phyloP scores from a whole-genome alignment of 2,113 vertebrate species.

The Spea multiplicata region DNA sequence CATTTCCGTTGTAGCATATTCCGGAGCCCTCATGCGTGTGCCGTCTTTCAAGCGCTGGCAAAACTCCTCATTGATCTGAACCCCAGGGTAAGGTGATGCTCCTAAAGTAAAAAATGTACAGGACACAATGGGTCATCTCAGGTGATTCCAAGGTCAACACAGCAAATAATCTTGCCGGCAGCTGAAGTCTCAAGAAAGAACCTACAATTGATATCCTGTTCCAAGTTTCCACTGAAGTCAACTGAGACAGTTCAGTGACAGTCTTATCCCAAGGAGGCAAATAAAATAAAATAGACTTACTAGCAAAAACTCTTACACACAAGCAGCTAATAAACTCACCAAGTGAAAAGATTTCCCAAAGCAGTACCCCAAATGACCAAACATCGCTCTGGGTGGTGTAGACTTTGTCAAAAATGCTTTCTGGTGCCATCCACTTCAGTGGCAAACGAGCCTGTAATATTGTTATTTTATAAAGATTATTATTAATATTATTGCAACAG shows the following conservation, averaged over 20 bases:
- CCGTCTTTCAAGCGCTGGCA: slow-evolving; percentile 90
- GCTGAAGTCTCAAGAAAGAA: too few relatives aligned
- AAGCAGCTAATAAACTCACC: slow-evolving; percentile 66
- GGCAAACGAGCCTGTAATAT: slow-evolving; percentile 85
- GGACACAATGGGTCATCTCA: background rate
- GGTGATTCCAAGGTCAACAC: too few relatives aligned
- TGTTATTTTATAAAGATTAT: background rate
- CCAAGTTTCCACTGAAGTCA: too few relatives aligned
- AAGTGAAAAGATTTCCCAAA: slow-evolving; percentile 98
- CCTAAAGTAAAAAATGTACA: slow-evolving; percentile 62
- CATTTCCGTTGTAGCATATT: slow-evolving; percentile 93
- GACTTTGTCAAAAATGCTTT: slow-evolving; percentile 98
- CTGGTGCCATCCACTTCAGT: slow-evolving; percentile 98
- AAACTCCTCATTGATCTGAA: slow-evolving; percentile 97
- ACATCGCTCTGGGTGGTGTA: slow-evolving; percentile 97
- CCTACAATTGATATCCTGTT: too few relatives aligned
- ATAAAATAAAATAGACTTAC: too few relatives aligned
- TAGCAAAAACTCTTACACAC: too few relatives aligned
- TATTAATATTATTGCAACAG: background rate
- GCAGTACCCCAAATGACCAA: slow-evolving; percentile 96
- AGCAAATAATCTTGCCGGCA: too few relatives aligned
- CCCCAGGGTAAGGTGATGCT: slow-evolving; percentile 92
- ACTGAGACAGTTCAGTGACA: too few relatives aligned
- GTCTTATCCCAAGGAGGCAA: too few relatives aligned
- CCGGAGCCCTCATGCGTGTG: slow-evolving; percentile 91